Evolutionary conservation across 2,797 vertebrate species (phyloP).

Genomic region (Leuciscus waleckii): DNA sequence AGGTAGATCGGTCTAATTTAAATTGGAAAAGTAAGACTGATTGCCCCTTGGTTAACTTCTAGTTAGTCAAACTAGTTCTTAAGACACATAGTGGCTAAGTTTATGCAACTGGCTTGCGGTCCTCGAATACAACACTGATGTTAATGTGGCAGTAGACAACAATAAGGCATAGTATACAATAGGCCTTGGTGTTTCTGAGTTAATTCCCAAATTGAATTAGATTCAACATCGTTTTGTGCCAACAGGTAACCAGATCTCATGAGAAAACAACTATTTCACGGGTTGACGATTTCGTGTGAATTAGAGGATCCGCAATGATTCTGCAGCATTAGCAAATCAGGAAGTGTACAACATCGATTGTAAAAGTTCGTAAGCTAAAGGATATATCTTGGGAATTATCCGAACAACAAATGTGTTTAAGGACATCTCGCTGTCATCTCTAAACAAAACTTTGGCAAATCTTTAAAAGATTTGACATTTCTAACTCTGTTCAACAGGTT

Average conservation of each 20-base stretch:
- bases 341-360: not conserved
- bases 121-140: not conserved
- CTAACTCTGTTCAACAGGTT: not conserved
- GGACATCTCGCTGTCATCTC: not conserved
- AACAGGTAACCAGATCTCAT: not conserved
- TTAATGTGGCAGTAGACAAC: conserved; percentile 56
- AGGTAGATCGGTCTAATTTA: no score
- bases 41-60: not conserved
- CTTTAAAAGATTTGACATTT: not conserved
- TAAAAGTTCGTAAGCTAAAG: not conserved
- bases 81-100: not conserved
- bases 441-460: conserved; percentile 9
- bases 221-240: not conserved
- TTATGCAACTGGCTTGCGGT: no score
- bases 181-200: not conserved
- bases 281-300: not conserved
- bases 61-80: no score
- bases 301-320: not conserved
- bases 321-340: not conserved
- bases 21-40: not conserved
- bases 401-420: not conserved
- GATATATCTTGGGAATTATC: not conserved
- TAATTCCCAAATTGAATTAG: not conserved
- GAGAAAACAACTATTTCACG: not conserved
- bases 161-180: not conserved